Evolutionary conservation across 2,113 vertebrate species (phyloP).

Genomic region (Antennarius striatus): DNA sequence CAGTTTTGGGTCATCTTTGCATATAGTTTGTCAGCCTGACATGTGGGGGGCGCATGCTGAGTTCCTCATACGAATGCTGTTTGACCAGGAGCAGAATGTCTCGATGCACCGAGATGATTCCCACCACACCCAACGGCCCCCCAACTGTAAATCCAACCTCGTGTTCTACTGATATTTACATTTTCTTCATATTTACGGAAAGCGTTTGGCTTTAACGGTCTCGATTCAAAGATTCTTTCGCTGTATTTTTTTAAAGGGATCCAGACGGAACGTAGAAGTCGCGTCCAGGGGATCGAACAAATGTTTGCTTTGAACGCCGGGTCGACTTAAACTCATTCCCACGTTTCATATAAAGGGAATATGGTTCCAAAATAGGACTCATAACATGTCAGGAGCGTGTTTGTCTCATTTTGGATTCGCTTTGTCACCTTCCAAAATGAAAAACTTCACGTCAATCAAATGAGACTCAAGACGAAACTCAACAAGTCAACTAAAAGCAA

Average conservation of each 20-base stretch:
- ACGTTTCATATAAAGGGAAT: conserved; percentile 16
- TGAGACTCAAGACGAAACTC: not conserved
- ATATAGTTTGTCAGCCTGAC: not conserved
- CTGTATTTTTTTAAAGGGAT: conserved; percentile 5
- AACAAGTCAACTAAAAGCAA: conserved; percentile 15
- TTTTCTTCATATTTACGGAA: not conserved
- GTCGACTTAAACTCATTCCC: conserved; percentile 14
- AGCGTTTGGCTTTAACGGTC: not conserved
- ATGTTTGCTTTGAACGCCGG: conserved; percentile 33
- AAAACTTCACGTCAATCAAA: not conserved
- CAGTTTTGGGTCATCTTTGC: not conserved
- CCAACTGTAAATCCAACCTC: not conserved
- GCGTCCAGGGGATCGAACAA: conserved; percentile 32
- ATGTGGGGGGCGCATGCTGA: conserved; percentile 6
- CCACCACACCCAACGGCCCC: no score
- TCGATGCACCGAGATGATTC: not conserved
- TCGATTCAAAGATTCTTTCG: not conserved
- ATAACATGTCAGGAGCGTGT: conserved; percentile 1
- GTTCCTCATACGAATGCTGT: conserved; percentile 32
- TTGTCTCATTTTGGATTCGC: not conserved
- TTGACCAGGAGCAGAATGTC: conserved; percentile 13
- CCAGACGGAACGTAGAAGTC: conserved; percentile 17
- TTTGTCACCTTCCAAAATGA: not conserved
- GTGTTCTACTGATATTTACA: not conserved
- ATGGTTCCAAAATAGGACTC: conserved; percentile 13